phyloP scores from a whole-genome alignment of 2,797 vertebrate genomes.

The Buphagus erythrorhynchus region DNA sequence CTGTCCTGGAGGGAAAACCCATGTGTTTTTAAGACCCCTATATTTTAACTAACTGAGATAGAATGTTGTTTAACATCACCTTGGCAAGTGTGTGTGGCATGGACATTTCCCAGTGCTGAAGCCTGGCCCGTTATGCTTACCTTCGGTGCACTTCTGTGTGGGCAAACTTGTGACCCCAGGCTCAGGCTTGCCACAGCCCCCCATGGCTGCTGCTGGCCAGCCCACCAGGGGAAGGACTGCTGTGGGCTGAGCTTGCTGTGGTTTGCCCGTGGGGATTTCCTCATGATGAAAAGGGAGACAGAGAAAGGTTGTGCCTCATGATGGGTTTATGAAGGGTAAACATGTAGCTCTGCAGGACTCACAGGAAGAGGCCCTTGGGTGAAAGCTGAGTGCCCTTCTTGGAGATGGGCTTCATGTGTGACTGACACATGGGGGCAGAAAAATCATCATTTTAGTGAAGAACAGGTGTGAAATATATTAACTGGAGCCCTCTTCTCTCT shows the following conservation, averaged over 20 bases:
- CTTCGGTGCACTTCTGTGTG: background rate
- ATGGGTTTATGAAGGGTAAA: background rate
- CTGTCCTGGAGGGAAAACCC: background rate
- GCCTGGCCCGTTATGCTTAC: background rate
- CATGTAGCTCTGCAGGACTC: background rate
- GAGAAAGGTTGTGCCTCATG: background rate
- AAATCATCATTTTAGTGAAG: background rate
- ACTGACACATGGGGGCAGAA: background rate
- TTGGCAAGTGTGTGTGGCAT: background rate
- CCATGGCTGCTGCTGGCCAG: background rate
- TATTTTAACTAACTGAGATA: background rate
- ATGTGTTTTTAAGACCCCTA: background rate
- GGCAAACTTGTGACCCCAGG: background rate
- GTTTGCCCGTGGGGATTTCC: background rate
- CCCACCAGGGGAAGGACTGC: background rate
- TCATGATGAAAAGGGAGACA: background rate
- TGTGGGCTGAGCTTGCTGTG: background rate
- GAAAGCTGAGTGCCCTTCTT: background rate
- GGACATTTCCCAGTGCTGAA: background rate
- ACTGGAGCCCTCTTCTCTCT: background rate
- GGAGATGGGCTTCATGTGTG: background rate
- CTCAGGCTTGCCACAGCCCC: background rate
- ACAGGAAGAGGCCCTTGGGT: background rate
- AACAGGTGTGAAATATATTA: constrained; percentile 38
- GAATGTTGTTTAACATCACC: background rate